Evolutionary conservation across 30 jellyfish, hydroid and myxozoan genomes (phyloP), one percentile per base, ranked within the genome.

Genomic region (Clytia hemisphaerica): DNA sequence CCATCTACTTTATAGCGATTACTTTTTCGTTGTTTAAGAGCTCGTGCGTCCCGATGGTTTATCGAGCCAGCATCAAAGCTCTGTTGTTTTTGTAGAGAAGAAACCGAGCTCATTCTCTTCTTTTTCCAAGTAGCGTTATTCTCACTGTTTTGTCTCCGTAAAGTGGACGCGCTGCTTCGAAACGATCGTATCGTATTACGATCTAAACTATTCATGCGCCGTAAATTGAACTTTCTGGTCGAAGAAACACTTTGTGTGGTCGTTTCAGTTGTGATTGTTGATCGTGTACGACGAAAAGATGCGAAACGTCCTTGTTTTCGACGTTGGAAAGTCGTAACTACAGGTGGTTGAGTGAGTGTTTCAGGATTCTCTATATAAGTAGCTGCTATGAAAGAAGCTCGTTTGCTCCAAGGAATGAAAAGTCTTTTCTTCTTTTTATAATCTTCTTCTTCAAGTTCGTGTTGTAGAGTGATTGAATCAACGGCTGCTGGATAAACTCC

Each of bases 341-440:
- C 78, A 63, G 19, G 44, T 24, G 19, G 78, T 35, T 21, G 78
- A 40, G 34, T 65, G 44, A 65, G 25, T 14, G 62, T 22, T 18
- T 37, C 63, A 25, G 37, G 67, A 16, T 65, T 67, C n/a, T 21
- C 44, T 33, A 44, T 27, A 14, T 0, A 37, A 37, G 1, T 65
- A 32, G 78, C 29, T 18, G 19, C 78, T 16, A 65, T 24, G 71
- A 65, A 48, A 65, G 49, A 37, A 9, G 32, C 21, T 9, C 78
- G 73, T 65, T 65, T 65, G 22, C 64, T 65, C 78, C 78, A 65
- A 19, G 78, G 78, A 7, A 65, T 37, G 40, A 37, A 65, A 9
- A 32, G 19, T 18, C 44, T 37, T 27, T 19, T 40, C 25, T 25
- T 57, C 44, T 22, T 22, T 2, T 21, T 2, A n/a, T 46, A 30